Percentiles rank a stretch among this genome's conserved stretches.
These are phyloP conservation scores for Chloropsis hardwickii DNA, from an alignment of 2,113 vertebrate species.

Conservation along the genomic window DNA sequence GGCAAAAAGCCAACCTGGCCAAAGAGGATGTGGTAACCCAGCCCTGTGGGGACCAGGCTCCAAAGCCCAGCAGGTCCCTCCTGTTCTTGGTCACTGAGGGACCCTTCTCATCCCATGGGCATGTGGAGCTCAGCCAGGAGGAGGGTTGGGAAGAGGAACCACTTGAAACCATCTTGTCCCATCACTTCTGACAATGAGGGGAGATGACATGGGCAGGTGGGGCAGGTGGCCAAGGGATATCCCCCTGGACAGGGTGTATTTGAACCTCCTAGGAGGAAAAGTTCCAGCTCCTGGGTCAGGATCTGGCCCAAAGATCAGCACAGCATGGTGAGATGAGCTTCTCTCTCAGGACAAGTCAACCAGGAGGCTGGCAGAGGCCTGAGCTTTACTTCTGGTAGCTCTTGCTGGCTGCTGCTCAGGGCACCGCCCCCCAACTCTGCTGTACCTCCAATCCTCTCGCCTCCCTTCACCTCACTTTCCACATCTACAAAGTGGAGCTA, in stretches of 20 bases:
- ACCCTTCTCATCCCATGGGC: not conserved
- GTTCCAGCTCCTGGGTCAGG: not conserved
- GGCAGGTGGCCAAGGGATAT: not conserved
- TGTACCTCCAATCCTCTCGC: fast-evolving
- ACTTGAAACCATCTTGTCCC: not conserved
- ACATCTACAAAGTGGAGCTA: not conserved
- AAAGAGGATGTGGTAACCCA: not conserved
- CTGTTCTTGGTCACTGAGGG: not conserved
- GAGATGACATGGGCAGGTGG: not conserved
- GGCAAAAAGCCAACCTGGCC: not conserved
- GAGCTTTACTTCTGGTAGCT: not conserved
- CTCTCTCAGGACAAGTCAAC: not conserved
- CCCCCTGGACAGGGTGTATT: not conserved
- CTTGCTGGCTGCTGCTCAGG: not conserved
- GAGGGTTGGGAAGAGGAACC: not conserved
- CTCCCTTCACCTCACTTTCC: not conserved
- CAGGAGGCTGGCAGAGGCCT: not conserved
- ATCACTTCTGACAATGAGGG: not conserved
- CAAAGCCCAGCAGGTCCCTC: not conserved
- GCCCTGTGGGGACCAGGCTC: not conserved
- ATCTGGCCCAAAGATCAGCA: not conserved
- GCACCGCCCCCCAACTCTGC: fast-evolving
- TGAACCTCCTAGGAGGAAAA: not conserved
- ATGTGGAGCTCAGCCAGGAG: not conserved
- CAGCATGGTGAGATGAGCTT: not conserved